Evolutionary conservation across 1,140 invertebrate genomes (phyloP).

Genomic region (Idris sp.): DNA sequence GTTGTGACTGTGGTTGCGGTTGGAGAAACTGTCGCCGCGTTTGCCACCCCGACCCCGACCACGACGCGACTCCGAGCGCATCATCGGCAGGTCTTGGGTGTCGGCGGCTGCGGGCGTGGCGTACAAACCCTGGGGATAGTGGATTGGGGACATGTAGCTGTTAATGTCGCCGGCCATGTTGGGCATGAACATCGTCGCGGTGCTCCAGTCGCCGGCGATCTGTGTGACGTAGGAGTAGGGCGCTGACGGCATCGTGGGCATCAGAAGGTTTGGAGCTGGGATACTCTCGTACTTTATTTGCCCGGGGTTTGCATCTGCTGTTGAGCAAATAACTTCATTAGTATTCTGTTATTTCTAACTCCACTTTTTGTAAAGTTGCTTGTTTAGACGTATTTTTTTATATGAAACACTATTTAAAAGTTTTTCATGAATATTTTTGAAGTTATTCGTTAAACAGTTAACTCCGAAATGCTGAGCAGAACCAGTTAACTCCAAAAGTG

Average conservation of each 20-base stretch:
- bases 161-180: slow-evolving; percentile 27
- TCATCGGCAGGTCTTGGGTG: slow-evolving; percentile 56
- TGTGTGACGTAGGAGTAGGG: neutral
- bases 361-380: no score
- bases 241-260: neutral
- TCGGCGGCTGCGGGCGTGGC: slow-evolving; percentile 34
- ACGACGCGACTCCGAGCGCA: slow-evolving; percentile 62
- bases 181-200: neutral
- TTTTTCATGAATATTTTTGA: no score
- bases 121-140: slow-evolving; percentile 48
- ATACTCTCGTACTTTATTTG: slow-evolving; percentile 10
- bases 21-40: slow-evolving; percentile 61
- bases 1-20: slow-evolving; percentile 65
- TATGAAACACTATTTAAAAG: no score
- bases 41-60: slow-evolving; percentile 63
- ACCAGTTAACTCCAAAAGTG: no score
- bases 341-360: no score
- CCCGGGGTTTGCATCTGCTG: neutral
- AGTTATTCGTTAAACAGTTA: no score
- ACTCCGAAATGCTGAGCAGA: no score
- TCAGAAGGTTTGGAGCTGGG: slow-evolving; percentile 27
- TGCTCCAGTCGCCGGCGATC: slow-evolving; percentile 1
- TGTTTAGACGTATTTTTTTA: no score
- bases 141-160: slow-evolving; percentile 1
- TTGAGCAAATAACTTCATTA: neutral